Evolutionary conservation across 2,797 vertebrate genomes (phyloP).

Genomic region (Paguma larvata): DNA sequence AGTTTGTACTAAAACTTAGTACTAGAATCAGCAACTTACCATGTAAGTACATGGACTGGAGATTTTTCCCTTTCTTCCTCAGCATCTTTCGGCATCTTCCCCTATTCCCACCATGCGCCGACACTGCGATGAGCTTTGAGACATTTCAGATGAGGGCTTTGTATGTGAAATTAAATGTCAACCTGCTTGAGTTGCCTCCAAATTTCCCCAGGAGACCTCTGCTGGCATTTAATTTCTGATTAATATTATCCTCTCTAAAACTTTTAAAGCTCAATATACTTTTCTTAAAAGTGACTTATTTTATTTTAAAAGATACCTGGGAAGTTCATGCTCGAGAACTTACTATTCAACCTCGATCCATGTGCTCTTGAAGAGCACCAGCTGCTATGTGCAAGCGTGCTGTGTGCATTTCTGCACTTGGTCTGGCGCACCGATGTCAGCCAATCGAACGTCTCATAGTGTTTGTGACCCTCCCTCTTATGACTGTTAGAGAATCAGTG

Average conservation of each 20-base stretch:
- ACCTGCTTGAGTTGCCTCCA: constrained; percentile 17
- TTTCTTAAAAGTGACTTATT: neutral
- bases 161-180: constrained; percentile 71
- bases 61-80: neutral
- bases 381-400: accelerated
- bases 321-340: neutral
- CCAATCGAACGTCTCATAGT: neutral
- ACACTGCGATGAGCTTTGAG: neutral
- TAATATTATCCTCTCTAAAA: constrained; percentile 49
- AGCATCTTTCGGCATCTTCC: neutral
- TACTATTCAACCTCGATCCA: neutral
- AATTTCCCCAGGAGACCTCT: constrained; percentile 15
- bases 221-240: constrained; percentile 64
- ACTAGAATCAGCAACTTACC: neutral
- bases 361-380: neutral
- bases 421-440: neutral
- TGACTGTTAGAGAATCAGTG: accelerated
- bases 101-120: neutral
- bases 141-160: constrained; percentile 51
- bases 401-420: accelerated
- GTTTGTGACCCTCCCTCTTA: accelerated
- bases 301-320: neutral
- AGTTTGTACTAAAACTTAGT: neutral
- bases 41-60: accelerated
- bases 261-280: neutral